Evolutionary conservation across 2,797 vertebrate species (phyloP), one percentile per base, ranked within the genome.

Genomic region (Falco peregrinus): DNA sequence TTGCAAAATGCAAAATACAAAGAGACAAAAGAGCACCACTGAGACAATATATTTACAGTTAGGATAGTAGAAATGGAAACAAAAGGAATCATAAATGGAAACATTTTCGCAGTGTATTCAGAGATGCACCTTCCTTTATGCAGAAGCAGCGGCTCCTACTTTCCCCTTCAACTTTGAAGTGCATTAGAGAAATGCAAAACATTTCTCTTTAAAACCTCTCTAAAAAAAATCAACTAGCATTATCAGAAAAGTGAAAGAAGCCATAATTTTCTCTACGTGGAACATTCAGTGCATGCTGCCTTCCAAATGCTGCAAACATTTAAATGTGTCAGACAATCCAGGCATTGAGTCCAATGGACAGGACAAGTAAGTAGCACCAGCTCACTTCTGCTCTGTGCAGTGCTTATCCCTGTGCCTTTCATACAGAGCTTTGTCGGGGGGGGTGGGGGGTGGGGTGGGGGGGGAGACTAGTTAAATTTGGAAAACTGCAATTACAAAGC

Each of bases 1-100:
- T 31, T 89, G 77, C 47, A 91, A 89, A 94, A 92, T 64, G 54
- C 39, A 69, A 94, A 90, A 80, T 37, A 65, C 16, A 41, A 76
- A 70, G 54, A 50, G 37, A 86, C 61, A 75, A 69, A 93, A 80
- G 68, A 83, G 18, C n/a, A 64, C 24, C n/a, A 63, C 33, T 84
- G 50, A 86, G 79, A 37, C 24, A 53, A 9, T 80, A 37, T 48
- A 54, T 59, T 82, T 95, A 89, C 51, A 73, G 48, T 79, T 76
- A 89, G 43, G 13, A 61, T 16, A 74, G 35, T 82, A 88, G 90
- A 95, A 94, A 89, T 16, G 90, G 51, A 90, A 89, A 89, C 19
- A 3, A 35, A 81, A 86, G 51, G 11, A 87, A 92, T 59, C 84
- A 68, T 29, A 70, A 86, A 86, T 70, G 48, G 87, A 80, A 75